Conservation (phyloP, 2,888 invertebrate species). For the Drosophila neotestacea region DNA sequence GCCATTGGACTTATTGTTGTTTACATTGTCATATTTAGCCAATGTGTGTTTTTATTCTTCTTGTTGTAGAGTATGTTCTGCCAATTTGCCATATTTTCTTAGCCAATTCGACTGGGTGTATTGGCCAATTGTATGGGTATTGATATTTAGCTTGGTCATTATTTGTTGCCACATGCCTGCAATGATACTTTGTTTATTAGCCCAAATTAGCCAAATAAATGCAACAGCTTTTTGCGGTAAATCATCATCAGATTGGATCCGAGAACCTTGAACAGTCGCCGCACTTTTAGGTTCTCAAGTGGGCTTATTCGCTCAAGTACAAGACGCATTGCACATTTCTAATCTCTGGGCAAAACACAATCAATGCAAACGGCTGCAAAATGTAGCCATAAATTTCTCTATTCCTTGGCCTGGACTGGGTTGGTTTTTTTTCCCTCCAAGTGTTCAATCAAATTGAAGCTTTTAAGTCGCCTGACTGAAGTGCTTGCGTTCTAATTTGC, state of each 20-base stretch:
- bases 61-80: conserved; percentile 9
- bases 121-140: conserved; percentile 11
- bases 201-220: conserved; percentile 70
- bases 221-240: conserved; percentile 65
- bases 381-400: conserved; percentile 61
- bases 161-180: conserved; percentile 72
- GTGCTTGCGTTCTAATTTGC: conserved; percentile 74
- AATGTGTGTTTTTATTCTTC: conserved; percentile 60
- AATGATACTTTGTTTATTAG: conserved; percentile 76
- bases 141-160: conserved; percentile 38
- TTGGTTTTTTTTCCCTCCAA: conserved; percentile 39
- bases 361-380: conserved; percentile 53
- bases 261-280: conserved; percentile 55
- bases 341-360: conserved; percentile 63
- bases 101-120: conserved; percentile 18
- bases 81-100: conserved; percentile 36
- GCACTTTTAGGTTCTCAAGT: conserved; percentile 58
- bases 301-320: conserved; percentile 22
- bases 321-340: conserved; percentile 43
- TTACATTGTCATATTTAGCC: conserved; percentile 74
- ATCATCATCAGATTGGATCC: conserved; percentile 37
- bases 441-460: conserved; percentile 79
- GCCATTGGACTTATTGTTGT: conserved; percentile 70
- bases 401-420: background rate
- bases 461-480: conserved; percentile 72